Conservation (phyloP, 2,113 vertebrate species). For the Danionella cerebrum region DNA sequence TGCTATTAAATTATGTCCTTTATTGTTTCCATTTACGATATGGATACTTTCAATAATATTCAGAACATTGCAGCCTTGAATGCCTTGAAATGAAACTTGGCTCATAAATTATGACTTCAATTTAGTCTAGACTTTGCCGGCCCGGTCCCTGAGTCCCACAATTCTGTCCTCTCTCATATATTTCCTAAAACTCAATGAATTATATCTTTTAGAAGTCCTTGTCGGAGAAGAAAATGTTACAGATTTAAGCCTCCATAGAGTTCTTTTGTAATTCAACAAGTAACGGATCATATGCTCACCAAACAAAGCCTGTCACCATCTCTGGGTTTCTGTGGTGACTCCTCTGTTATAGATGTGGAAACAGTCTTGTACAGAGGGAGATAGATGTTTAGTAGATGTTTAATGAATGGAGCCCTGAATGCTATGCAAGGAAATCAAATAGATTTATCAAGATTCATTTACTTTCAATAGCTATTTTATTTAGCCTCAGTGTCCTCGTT, state of each 20-base stretch:
- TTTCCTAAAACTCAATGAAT: neutral
- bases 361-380: neutral
- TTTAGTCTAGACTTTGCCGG: neutral
- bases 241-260: conserved; percentile 10
- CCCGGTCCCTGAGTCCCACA: neutral
- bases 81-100: too few species aligned
- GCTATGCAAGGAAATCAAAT: conserved; percentile 21
- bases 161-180: neutral
- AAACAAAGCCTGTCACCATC: neutral
- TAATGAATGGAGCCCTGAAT: conserved; percentile 40
- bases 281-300: neutral
- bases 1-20: too few species aligned
- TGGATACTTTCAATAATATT: too few species aligned
- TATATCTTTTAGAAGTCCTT: neutral
- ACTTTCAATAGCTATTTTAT: too few species aligned
- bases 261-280: neutral
- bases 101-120: neutral
- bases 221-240: neutral
- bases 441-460: conserved; percentile 12
- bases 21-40: too few species aligned
- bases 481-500: too few species aligned
- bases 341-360: neutral
- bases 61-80: too few species aligned
- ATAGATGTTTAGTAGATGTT: conserved; percentile 31
- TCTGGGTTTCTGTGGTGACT: conserved; percentile 40